A percentile compares a stretch with the other conserved stretches of the same genome.
These are phyloP conservation scores for Coracias cyanogaster DNA, from an alignment of 2,797 vertebrate species.

Conservation along the genomic window DNA sequence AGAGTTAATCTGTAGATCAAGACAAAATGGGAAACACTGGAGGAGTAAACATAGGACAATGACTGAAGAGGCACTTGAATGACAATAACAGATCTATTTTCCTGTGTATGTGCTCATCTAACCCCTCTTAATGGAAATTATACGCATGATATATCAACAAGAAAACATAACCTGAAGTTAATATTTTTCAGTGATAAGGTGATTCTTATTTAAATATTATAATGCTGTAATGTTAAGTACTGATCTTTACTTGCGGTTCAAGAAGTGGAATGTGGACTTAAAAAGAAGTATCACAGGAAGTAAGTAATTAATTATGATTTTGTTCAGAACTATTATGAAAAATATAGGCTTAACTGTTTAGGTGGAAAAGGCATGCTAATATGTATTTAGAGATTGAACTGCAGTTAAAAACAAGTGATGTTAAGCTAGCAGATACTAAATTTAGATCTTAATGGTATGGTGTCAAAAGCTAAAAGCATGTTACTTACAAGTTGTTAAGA, in stretches of 20 bases:
- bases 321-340: background rate
- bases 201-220: background rate
- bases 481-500: constrained; percentile 16
- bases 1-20: background rate
- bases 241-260: background rate
- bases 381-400: background rate
- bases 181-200: background rate
- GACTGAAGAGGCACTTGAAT: background rate
- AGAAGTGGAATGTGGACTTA: background rate
- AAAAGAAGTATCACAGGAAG: background rate
- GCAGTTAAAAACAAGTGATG: background rate
- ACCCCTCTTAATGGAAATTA: background rate
- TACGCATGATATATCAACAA: background rate
- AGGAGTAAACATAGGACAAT: background rate
- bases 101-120: background rate
- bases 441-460: background rate
- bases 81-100: background rate
- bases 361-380: background rate
- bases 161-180: background rate
- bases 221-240: background rate
- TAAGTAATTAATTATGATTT: background rate
- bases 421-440: background rate
- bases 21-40: background rate
- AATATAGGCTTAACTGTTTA: background rate
- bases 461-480: background rate